These are phyloP conservation scores for Agapornis roseicollis DNA, from an alignment of 2,113 vertebrate genomes.

Conservation along the genomic window DNA sequence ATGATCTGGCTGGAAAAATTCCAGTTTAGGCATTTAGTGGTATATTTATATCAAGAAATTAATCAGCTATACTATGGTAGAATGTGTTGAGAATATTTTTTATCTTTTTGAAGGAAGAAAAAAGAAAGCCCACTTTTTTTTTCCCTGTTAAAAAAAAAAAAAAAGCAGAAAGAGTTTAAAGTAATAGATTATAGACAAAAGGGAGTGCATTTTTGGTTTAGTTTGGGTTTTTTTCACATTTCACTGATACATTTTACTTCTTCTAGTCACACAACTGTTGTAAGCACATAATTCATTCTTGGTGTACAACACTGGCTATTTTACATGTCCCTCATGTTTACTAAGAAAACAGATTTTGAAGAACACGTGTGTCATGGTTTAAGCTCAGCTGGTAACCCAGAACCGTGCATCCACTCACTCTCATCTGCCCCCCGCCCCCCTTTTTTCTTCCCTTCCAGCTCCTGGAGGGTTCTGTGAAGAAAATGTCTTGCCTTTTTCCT, in stretches of 20 bases:
- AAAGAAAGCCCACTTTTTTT: background rate
- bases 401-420: background rate
- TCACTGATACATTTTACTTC: background rate
- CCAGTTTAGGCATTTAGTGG: background rate
- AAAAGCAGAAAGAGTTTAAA: background rate
- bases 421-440: no score
- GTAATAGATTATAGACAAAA: background rate
- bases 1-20: background rate
- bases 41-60: background rate
- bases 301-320: background rate
- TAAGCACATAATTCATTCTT: background rate
- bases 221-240: background rate
- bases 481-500: background rate
- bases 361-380: background rate
- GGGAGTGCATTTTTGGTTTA: background rate
- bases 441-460: background rate
- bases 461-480: background rate
- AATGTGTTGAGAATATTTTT: background rate
- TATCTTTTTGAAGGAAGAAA: background rate
- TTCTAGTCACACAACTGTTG: background rate
- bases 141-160: background rate
- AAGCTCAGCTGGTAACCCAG: background rate
- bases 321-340: background rate
- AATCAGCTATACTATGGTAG: background rate
- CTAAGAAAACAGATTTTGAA: background rate